Evolutionary conservation across 92 coral and sea anemone genomes (phyloP), one percentile per base, ranked within the genome.

Genomic region (Actinernus sp.): DNA sequence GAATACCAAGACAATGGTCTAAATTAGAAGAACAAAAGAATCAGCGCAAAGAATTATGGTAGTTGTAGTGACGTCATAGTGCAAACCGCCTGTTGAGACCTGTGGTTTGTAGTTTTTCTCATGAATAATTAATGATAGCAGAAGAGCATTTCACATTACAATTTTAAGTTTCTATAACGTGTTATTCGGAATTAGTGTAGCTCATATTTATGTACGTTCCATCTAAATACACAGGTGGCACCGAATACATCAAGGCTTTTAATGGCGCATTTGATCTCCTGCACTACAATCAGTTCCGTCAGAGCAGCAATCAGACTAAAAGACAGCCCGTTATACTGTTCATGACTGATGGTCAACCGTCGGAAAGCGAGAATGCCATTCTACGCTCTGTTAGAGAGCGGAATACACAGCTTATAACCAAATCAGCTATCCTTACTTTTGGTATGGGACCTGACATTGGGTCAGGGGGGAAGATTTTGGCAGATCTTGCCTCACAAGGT

Each of bases 271-370:
- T 84, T 56, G 57, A 78, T 36, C 52, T 84, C 12, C 36, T 84
- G 9, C n/a, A n/a, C n/a, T n/a, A n/a, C n/a, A 57, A 58, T 13
- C 73, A 55, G 8, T 36, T 81, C 27, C 30, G 54, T 32, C n/a
- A n/a, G 20, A n/a, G 41, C 59, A 14, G 14, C 6, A n/a, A 14
- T 25, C 34, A 22, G 24, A 26, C 71, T 3, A 31, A 23, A 6
- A 71, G 76, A 22, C 53, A 50, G 1, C 74, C 62, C 13, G 76
- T 85, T 14, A 72, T 85, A 8, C 45, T 85, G 21, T 85, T 85
- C 56, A 47, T 85, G 0, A 85, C 91, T 3, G 87, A 85, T 43
- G 91, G 91, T 1, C 1, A 28, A 14, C 87, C 91, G 13, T 56
- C 30, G 5, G 91, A 85, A 3, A 6, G 8, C 41, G 41, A 34